Evolutionary conservation across 2,113 vertebrate species (phyloP).

Genomic region (Eclectus roratus): DNA sequence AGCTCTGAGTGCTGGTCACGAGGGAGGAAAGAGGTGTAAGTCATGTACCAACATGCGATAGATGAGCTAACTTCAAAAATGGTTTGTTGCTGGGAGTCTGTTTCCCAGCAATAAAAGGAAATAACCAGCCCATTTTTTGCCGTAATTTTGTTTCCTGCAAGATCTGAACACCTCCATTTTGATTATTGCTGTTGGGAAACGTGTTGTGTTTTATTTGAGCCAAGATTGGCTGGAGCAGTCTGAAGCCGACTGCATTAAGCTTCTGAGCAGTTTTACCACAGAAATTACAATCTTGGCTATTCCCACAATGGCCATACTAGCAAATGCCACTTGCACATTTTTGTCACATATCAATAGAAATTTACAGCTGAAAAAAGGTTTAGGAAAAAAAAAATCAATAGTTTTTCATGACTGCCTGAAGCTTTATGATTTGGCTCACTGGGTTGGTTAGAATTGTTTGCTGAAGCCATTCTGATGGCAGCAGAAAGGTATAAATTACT

Average conservation of each 20-base stretch:
- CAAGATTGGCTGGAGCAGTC: not conserved
- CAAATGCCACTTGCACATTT: conserved; percentile 46
- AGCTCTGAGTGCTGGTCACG: not conserved
- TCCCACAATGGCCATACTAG: conserved; percentile 7
- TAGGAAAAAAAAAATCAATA: conserved; percentile 50
- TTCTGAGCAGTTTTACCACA: not conserved
- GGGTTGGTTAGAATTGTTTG: conserved; percentile 49
- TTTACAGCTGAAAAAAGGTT: conserved; percentile 53
- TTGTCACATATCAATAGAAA: conserved; percentile 65
- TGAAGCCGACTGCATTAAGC: conserved; percentile 29
- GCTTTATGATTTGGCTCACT: conserved; percentile 69
- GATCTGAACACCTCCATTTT: not conserved
- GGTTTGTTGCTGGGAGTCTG: not conserved
- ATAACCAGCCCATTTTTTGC: not conserved
- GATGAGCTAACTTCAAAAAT: not conserved
- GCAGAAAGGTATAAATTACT: conserved; percentile 9
- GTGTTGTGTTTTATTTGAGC: conserved; percentile 31
- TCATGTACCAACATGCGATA: fast-evolving
- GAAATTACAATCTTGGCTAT: not conserved
- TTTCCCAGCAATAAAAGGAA: not conserved
- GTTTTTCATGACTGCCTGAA: conserved; percentile 52
- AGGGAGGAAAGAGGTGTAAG: not conserved
- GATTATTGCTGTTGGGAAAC: conserved; percentile 1
- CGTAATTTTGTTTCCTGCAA: conserved; percentile 6
- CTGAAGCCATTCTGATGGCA: conserved; percentile 44